A percentile compares a stretch with the other conserved stretches of the same genome.
These are phyloP conservation scores for Cettia cetti DNA, from an alignment of 2,113 vertebrate genomes.

Conservation along the genomic window DNA sequence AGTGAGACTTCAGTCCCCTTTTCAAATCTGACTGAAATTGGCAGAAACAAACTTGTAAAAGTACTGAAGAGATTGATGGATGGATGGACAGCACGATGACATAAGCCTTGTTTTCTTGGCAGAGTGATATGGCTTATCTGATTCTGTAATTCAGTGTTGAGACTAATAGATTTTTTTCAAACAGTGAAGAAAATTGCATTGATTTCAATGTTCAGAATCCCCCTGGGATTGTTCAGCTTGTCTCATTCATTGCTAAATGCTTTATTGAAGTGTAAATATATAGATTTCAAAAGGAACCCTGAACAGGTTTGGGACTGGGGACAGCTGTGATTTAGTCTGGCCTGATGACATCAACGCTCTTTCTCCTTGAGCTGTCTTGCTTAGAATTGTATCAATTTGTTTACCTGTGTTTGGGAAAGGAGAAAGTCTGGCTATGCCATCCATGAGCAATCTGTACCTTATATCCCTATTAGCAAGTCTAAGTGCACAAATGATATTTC, in stretches of 20 bases:
- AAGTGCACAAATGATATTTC: conserved; percentile 33
- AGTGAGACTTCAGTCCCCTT: background rate
- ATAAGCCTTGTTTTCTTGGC: background rate
- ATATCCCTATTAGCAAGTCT: conserved; percentile 49
- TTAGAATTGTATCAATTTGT: conserved; percentile 12
- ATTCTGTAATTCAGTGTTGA: background rate
- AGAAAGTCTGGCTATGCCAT: conserved; percentile 6
- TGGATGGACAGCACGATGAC: background rate
- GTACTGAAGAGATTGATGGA: background rate
- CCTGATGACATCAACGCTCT: conserved; percentile 5
- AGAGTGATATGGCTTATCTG: background rate
- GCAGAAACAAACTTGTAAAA: background rate
- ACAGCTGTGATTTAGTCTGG: conserved; percentile 6
- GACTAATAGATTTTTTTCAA: background rate
- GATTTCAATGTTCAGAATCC: conserved; percentile 1
- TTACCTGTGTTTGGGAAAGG: background rate
- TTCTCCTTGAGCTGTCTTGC: conserved; percentile 30
- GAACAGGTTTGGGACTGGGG: background rate
- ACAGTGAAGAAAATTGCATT: background rate
- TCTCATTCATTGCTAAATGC: background rate
- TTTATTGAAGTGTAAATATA: conserved; percentile 39
- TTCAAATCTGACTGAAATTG: conserved; percentile 8
- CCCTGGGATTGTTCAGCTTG: background rate
- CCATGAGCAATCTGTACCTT: conserved; percentile 24
- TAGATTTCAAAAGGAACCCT: background rate